A percentile compares a stretch with the other conserved stretches of the same genome.
These are phyloP conservation scores for Telmatherina bonti DNA, from an alignment of 2,797 vertebrate genomes.

Conservation along the genomic window DNA sequence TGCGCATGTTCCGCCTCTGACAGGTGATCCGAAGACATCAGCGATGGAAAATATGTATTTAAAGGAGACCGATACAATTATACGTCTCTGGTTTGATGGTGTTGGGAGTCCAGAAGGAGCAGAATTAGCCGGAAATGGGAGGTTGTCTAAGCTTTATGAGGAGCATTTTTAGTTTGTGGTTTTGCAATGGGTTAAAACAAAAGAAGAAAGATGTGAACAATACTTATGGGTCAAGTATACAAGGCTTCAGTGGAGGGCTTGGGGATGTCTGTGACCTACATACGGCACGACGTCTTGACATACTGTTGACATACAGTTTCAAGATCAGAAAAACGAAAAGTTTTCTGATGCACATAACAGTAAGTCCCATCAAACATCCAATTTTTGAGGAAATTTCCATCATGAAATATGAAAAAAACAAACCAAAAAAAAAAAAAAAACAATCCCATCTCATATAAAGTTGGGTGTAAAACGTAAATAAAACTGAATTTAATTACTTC, in stretches of 20 bases:
- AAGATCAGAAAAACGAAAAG: not conserved
- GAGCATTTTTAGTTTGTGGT: not conserved
- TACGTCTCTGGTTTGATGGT: slow-evolving; percentile 5
- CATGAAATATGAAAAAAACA: slow-evolving; percentile 38
- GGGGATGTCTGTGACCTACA: not conserved
- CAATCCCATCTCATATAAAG: not conserved
- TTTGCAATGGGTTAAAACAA: not conserved
- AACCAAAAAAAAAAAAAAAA: too few species aligned
- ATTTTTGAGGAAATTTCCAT: not conserved
- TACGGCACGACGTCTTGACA: not conserved
- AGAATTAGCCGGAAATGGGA: not conserved
- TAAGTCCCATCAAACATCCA: slow-evolving; percentile 1
- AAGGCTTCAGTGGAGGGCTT: not conserved
- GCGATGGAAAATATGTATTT: slow-evolving; percentile 68
- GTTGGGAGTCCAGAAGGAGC: not conserved
- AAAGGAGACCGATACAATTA: slow-evolving; percentile 73
- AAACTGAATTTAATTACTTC: too few species aligned
- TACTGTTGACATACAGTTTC: not conserved
- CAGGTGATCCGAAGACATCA: slow-evolving; percentile 82
- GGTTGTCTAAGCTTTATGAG: not conserved
- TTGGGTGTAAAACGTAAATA: too few species aligned
- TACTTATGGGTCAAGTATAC: slow-evolving; percentile 40
- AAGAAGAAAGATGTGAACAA: not conserved
- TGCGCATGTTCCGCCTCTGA: slow-evolving; percentile 84
- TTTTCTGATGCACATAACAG: too few species aligned